A percentile compares a stretch with the other conserved stretches of the same genome.
phyloP scores from a whole-genome alignment of 2,113 vertebrate species.

The Ptilorrhoa leucosticta region DNA sequence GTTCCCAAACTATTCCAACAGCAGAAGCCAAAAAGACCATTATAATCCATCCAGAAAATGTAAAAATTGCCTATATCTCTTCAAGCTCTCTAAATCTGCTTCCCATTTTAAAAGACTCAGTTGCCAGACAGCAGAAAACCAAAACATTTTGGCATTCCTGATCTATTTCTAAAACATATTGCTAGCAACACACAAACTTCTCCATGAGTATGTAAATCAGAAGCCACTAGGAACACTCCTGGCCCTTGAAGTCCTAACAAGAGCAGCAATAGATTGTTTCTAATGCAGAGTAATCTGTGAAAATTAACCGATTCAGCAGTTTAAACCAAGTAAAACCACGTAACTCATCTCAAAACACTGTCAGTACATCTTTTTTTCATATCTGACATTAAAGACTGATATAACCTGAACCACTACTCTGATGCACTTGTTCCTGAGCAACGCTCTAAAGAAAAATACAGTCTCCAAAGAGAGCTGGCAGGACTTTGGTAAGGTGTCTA shows the following conservation, averaged over 20 bases:
- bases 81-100: neutral
- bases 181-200: neutral
- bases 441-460: neutral
- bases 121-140: neutral
- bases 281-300: neutral
- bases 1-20: neutral
- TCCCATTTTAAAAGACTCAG: neutral
- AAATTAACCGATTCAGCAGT: neutral
- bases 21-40: neutral
- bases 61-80: neutral
- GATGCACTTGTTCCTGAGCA: neutral
- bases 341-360: neutral
- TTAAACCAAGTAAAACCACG: neutral
- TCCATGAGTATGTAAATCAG: neutral
- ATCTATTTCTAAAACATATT: neutral
- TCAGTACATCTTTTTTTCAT: neutral
- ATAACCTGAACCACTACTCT: neutral
- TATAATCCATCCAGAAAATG: neutral
- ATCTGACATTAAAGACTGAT: neutral
- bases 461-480: neutral
- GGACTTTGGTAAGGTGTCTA: neutral
- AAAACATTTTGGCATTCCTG: neutral
- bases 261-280: neutral
- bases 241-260: neutral
- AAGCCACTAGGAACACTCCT: neutral